Evolutionary conservation across 2,797 vertebrate species (phyloP).

Genomic region (Nasua narica): DNA sequence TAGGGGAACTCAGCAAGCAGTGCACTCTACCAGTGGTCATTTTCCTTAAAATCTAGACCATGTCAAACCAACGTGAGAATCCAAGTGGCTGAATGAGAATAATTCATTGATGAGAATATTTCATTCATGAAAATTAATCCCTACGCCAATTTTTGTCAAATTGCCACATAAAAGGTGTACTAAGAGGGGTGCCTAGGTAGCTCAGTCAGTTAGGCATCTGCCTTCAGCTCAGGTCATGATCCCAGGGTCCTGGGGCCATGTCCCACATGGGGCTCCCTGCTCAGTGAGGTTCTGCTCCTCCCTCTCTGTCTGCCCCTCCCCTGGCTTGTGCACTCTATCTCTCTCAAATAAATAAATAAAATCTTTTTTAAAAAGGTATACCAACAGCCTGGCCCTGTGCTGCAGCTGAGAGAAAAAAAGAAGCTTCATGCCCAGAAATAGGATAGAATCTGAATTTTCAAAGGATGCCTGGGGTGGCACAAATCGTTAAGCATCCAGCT

Average conservation of each 20-base stretch:
- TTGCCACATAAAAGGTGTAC: neutral
- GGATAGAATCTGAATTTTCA: neutral
- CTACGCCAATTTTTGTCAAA: neutral
- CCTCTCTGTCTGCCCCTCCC: too few relatives aligned
- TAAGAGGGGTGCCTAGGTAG: neutral
- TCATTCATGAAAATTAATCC: neutral
- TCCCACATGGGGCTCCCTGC: neutral
- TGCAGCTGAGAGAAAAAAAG: neutral
- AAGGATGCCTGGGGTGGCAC: neutral
- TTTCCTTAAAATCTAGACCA: neutral
- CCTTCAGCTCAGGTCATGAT: neutral
- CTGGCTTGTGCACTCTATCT: neutral
- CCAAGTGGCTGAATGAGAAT: neutral
- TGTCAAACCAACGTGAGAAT: conserved; percentile 1
- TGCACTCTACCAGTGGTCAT: neutral
- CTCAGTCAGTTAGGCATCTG: neutral
- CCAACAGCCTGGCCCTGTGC: neutral
- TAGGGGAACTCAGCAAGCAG: neutral
- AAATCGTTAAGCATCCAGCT: neutral
- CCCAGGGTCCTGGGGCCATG: neutral
- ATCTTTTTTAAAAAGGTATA: neutral
- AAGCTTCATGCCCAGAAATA: neutral
- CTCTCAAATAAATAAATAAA: neutral
- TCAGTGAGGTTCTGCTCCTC: neutral
- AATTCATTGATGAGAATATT: too few relatives aligned